Percentiles rank a stretch among this genome's conserved stretches.
Conservation (phyloP, 2,797 vertebrate species). For the Smutsia temminckii region DNA sequence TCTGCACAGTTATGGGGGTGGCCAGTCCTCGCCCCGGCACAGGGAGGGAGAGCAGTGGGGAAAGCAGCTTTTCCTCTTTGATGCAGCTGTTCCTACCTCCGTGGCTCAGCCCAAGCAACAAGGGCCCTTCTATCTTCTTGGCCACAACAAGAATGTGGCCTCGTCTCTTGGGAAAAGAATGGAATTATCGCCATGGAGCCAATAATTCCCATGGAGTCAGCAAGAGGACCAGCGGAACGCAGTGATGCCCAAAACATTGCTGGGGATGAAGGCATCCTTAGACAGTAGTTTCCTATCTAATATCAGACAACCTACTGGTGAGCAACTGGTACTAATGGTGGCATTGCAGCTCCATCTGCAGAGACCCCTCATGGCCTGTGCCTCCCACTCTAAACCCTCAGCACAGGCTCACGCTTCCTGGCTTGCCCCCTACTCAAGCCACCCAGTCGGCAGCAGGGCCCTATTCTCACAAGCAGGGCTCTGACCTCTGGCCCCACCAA, state of each 20-base stretch:
- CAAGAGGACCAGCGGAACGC: neutral
- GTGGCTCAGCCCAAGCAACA: neutral
- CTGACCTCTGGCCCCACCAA: too few species aligned
- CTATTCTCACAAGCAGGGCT: neutral
- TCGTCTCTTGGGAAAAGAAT: neutral
- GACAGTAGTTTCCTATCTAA: neutral
- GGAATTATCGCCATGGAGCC: neutral
- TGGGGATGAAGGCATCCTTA: neutral
- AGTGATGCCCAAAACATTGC: neutral
- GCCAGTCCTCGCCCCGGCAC: rapidly evolving
- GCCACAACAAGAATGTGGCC: neutral
- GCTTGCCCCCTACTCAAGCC: too few species aligned
- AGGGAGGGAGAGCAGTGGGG: too few species aligned
- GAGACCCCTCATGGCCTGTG: too few species aligned
- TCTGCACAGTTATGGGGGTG: neutral
- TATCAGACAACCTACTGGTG: rapidly evolving
- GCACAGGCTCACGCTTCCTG: too few species aligned
- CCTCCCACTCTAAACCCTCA: too few species aligned
- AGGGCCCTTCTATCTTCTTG: too few species aligned
- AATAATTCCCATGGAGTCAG: neutral
- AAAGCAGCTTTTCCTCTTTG: neutral
- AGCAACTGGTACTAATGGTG: rapidly evolving
- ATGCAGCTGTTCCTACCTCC: neutral
- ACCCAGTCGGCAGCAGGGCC: neutral
- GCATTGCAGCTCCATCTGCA: neutral